A percentile compares a stretch with the other conserved stretches of the same genome.
These are phyloP conservation scores for Pedionomus torquatus DNA, from an alignment of 2,113 vertebrate species.

Conservation along the genomic window DNA sequence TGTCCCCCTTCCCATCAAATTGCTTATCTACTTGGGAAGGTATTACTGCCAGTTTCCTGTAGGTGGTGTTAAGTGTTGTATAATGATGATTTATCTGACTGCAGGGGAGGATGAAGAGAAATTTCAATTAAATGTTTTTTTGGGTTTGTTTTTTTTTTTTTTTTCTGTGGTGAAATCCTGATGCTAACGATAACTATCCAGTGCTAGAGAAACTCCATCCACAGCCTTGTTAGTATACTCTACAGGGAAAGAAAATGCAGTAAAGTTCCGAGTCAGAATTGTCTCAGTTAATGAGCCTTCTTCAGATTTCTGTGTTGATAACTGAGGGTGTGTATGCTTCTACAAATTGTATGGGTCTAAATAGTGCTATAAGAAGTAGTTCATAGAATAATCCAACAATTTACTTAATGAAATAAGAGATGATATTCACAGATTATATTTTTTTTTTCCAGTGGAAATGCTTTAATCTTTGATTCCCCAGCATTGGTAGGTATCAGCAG, in stretches of 20 bases:
- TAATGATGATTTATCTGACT: not conserved
- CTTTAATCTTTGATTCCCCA: not conserved
- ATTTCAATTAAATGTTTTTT: not conserved
- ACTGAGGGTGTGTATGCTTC: not conserved
- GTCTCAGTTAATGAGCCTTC: not conserved
- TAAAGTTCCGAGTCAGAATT: not conserved
- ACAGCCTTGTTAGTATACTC: not conserved
- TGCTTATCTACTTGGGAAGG: not conserved
- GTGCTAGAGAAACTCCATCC: not conserved
- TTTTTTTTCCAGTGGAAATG: not conserved
- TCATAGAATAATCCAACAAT: not conserved
- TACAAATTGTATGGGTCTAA: not conserved
- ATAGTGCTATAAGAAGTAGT: not conserved
- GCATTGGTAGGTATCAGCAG: not conserved
- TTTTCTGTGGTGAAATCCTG: not conserved
- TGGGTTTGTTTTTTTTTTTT: no score
- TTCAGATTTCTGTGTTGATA: not conserved
- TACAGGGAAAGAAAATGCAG: not conserved
- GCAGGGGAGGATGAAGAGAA: not conserved
- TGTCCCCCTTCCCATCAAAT: not conserved
- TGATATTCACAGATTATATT: not conserved
- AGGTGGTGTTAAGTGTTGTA: constrained; percentile 3
- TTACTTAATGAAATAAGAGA: not conserved
- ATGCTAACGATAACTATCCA: not conserved
- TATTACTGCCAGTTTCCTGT: constrained; percentile 15